A percentile compares a stretch with the other conserved stretches of the same genome.
These are phyloP conservation scores for Quadriops clusia DNA, from an alignment of 2,888 invertebrate genomes.

Conservation along the genomic window DNA sequence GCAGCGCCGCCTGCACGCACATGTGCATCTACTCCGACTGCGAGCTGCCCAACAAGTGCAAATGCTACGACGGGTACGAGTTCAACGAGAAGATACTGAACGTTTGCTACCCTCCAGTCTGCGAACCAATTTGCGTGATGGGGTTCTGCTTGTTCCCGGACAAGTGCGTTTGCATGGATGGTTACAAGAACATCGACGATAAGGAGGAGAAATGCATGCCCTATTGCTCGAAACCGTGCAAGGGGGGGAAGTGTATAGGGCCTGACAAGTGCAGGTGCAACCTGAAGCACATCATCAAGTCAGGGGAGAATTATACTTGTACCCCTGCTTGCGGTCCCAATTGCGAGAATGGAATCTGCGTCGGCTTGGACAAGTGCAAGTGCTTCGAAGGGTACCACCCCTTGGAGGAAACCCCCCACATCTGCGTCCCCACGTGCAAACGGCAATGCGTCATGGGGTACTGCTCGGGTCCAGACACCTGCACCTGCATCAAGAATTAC, in stretches of 20 bases:
- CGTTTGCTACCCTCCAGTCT: conserved; percentile 14
- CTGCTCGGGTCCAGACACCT: conserved; percentile 35
- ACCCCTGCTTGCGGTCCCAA: conserved; percentile 15
- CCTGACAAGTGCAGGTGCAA: conserved; percentile 6
- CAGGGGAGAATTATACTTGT: conserved; percentile 10
- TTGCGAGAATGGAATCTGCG: conserved; percentile 37
- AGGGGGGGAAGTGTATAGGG: no score
- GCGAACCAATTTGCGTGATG: conserved; percentile 12
- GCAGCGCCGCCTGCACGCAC: no score
- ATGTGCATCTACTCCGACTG: no score
- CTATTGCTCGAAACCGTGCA: no score
- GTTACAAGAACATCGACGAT: no score
- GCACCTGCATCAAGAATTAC: conserved; percentile 15
- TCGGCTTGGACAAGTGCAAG: conserved; percentile 26
- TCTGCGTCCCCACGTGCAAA: conserved; percentile 13
- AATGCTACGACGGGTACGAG: no score
- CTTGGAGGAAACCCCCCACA: not conserved
- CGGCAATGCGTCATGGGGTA: conserved; percentile 35
- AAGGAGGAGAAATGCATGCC: no score
- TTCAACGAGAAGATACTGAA: conserved; percentile 5
- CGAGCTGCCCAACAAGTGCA: no score
- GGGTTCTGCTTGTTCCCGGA: conserved; percentile 19
- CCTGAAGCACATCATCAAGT: no score
- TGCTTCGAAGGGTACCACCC: conserved; percentile 6
- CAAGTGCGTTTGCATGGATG: conserved; percentile 13